Evolutionary conservation across 2,888 invertebrate genomes (phyloP), one percentile per base, ranked within the genome.

Genomic region (Agriopis leucophaearia): DNA sequence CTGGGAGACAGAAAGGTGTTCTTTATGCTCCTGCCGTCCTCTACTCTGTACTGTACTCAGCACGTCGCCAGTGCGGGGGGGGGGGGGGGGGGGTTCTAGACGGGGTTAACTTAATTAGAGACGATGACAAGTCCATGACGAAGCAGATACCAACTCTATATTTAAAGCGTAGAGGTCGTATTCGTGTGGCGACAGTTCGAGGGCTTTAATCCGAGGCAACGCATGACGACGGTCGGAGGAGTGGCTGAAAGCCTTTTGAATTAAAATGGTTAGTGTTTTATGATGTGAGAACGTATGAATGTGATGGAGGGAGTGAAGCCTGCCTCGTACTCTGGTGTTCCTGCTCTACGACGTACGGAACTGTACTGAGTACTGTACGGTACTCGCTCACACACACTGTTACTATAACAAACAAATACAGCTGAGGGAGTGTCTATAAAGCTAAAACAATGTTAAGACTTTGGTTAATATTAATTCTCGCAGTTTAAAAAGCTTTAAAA

Each of bases 161-260:
- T 0, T n/a, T 12, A 1, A 16, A 8, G 0, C 1, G 6, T 48
- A 58, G 8, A 27, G 48, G 48, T 3, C 4, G 6, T 5, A 58
- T 7, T 58, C 16, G 13, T 3, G 8, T 40, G 57, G 38, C 5
- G 16, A 7, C 1, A 12, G 52, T 27, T 15, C 16, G 12, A 69
- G 63, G 66, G 65, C 61, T 68, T 67, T 64, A 70, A 70, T 66
- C 69, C 61, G 58, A 58, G 48, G 69, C 61, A 70, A 71, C 70
- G 70, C 70, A 71, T 71, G 73, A 73, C 65, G 69, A 57, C 67
- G 69, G 71, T 71, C 66, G 55, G 67, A 71, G 69, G 69, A 73
- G 66, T 68, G 68, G 61, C 55, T 64, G 64, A 69, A 64, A 71
- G 71, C 69, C 62, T 73, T 73, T 73, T 69, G 65, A 67, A 67